A percentile compares a stretch with the other conserved stretches of the same genome.
Conservation (phyloP, 2,888 invertebrate genomes). For the Cyrtodaria siliqua region DNA sequence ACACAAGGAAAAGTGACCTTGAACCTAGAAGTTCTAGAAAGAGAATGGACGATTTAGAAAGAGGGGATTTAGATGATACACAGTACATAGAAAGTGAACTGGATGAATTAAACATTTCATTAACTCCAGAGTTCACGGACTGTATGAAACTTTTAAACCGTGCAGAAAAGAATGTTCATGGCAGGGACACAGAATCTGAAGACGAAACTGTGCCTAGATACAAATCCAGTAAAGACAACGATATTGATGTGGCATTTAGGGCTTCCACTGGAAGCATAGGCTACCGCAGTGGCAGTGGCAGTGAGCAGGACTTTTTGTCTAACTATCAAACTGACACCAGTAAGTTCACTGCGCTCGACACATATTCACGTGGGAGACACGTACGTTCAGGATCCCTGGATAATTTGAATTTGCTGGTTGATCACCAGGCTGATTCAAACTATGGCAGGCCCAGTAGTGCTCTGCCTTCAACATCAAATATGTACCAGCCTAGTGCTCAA, state of each 20-base stretch:
- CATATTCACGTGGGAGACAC: conserved; percentile 56
- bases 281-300: conserved; percentile 2
- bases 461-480: conserved; percentile 49
- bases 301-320: conserved; percentile 33
- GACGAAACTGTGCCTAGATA: conserved; percentile 24
- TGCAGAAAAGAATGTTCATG: conserved; percentile 81
- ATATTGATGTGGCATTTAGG: conserved; percentile 50
- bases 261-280: conserved; percentile 60
- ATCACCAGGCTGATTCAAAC: conserved; percentile 26
- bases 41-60: conserved; percentile 42
- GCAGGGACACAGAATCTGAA: conserved; percentile 35
- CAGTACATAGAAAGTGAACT: conserved; percentile 74
- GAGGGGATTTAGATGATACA: conserved; percentile 71
- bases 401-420: conserved; percentile 40
- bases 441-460: conserved; percentile 51
- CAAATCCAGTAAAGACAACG: conserved; percentile 25
- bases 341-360: conserved; percentile 51
- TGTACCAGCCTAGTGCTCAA: conserved; percentile 39
- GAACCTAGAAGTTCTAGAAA: conserved; percentile 39
- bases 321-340: conserved; percentile 44
- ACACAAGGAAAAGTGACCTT: conserved; percentile 40
- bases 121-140: conserved; percentile 83
- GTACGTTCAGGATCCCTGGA: conserved; percentile 59
- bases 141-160: conserved; percentile 82
- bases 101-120: conserved; percentile 77